These are phyloP conservation scores for Pseudomugil tenellus DNA, from an alignment of 2,797 vertebrate genomes.

Conservation along the genomic window DNA sequence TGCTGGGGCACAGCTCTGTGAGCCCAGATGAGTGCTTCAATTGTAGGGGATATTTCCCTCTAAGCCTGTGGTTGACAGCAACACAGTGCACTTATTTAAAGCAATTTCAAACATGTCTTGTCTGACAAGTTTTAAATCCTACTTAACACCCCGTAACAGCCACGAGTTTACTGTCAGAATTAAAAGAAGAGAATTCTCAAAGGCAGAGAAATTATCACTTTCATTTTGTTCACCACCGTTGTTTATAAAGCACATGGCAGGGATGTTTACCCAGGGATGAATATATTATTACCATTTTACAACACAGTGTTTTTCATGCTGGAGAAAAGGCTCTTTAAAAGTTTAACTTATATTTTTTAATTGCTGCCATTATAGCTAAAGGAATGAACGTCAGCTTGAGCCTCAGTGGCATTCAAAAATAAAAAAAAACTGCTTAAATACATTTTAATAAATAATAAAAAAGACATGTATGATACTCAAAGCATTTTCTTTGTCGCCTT, in stretches of 20 bases:
- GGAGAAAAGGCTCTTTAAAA: conserved; percentile 77
- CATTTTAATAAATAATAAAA: conserved; percentile 46
- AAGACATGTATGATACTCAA: neutral
- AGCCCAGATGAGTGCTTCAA: conserved; percentile 87
- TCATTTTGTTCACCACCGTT: conserved; percentile 84
- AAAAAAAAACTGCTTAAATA: conserved; percentile 66
- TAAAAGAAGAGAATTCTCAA: conserved; percentile 86
- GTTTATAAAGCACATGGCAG: conserved; percentile 83
- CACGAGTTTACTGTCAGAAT: conserved; percentile 89
- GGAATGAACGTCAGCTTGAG: conserved; percentile 67
- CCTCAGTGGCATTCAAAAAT: conserved; percentile 58
- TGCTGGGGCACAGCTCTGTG: conserved; percentile 79
- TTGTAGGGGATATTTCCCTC: conserved; percentile 87
- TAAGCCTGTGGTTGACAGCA: conserved; percentile 89
- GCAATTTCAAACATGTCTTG: conserved; percentile 92
- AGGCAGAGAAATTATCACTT: conserved; percentile 86
- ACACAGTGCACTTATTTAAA: conserved; percentile 91
- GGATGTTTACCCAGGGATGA: conserved; percentile 87
- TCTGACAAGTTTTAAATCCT: conserved; percentile 92
- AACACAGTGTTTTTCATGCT: conserved; percentile 77
- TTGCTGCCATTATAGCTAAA: conserved; percentile 78
- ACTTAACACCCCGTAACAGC: conserved; percentile 90
- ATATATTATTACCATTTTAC: conserved; percentile 84
- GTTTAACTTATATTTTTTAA: conserved; percentile 80
- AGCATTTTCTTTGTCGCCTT: conserved; percentile 26